Evolutionary conservation across 1,140 invertebrate genomes (phyloP).

Genomic region (Subanguina moxae): DNA sequence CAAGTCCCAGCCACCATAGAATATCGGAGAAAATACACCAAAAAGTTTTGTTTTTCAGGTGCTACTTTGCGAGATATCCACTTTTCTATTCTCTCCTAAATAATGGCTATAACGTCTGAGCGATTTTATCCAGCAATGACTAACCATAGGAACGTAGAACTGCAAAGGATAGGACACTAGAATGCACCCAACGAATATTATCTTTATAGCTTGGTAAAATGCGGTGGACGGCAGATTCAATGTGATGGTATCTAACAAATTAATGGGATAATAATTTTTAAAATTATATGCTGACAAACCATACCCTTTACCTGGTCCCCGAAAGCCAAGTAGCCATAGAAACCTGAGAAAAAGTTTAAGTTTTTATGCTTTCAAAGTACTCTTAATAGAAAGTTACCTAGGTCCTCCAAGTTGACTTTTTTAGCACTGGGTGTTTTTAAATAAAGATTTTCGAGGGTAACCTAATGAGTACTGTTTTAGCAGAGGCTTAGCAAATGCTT

Average conservation of each 20-base stretch:
- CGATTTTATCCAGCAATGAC: too few species aligned
- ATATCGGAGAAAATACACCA: constrained; percentile 49
- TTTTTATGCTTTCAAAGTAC: too few species aligned
- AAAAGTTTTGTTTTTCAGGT: constrained; percentile 38
- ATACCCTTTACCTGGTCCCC: constrained; percentile 53
- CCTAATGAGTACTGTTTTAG: too few species aligned
- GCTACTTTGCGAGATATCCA: constrained; percentile 54
- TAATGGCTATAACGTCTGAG: too few species aligned
- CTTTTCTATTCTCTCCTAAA: constrained; percentile 48
- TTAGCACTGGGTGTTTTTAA: too few species aligned
- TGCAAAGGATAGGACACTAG: constrained; percentile 54
- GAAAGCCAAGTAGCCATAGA: constrained; percentile 58
- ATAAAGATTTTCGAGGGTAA: too few species aligned
- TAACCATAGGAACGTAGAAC: constrained; percentile 52
- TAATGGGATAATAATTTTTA: too few species aligned
- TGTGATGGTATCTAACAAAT: constrained; percentile 42
- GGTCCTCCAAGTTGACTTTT: too few species aligned
- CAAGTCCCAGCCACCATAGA: constrained; percentile 47
- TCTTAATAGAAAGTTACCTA: too few species aligned
- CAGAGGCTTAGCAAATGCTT: too few species aligned
- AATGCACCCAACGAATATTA: constrained; percentile 53
- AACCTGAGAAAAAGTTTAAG: constrained; percentile 46
- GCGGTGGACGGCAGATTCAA: constrained; percentile 50
- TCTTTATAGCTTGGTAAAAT: constrained; percentile 53
- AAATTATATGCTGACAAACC: not conserved